phyloP scores from a whole-genome alignment of 2,113 vertebrate species.

The Planiliza haematocheilus region DNA sequence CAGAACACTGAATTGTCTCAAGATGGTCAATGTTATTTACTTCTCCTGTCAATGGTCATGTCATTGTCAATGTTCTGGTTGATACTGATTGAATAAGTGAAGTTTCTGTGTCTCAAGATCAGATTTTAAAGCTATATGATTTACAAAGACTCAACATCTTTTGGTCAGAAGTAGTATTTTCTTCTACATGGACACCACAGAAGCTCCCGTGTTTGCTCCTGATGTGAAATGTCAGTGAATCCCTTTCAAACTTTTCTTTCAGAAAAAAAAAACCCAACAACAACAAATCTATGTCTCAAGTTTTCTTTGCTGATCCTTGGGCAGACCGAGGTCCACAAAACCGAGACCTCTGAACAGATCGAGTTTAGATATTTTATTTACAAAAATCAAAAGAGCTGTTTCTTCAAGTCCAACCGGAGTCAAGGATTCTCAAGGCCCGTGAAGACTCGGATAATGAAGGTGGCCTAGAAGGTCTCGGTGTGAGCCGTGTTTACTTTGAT shows the following conservation, averaged over 20 bases:
- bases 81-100: too few species aligned
- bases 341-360: neutral
- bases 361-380: neutral
- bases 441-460: too few species aligned
- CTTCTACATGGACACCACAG: neutral
- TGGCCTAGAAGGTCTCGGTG: neutral
- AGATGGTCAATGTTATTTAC: too few species aligned
- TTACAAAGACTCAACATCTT: neutral
- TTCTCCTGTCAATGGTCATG: too few species aligned
- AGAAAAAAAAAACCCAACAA: neutral
- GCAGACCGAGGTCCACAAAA: neutral
- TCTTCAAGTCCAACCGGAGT: neutral
- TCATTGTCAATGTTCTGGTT: too few species aligned
- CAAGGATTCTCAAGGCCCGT: neutral
- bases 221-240: neutral
- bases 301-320: conserved; percentile 3
- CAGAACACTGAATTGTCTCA: too few species aligned
- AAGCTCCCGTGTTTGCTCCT: neutral
- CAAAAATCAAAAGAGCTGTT: neutral
- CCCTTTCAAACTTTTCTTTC: neutral
- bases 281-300: neutral
- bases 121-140: neutral
- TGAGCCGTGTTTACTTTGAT: neutral
- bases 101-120: too few species aligned
- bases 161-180: neutral